Conservation (phyloP, 2,797 vertebrate genomes). For the Yasuhikotakia modesta region DNA sequence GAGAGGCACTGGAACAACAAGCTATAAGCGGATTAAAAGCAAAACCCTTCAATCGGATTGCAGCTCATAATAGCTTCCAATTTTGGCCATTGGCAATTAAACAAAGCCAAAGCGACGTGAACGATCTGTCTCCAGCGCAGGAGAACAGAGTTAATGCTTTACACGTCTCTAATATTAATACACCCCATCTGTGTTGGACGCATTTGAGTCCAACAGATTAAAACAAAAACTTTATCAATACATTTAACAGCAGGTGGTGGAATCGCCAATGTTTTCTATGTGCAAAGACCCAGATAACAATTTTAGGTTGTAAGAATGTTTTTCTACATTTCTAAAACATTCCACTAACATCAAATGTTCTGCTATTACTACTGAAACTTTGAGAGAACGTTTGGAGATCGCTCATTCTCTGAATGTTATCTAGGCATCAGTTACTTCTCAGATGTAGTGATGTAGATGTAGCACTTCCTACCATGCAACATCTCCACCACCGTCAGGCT, state of each 20-base stretch:
- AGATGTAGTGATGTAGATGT: neutral
- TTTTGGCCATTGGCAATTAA: conserved; percentile 65
- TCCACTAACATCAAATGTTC: too few species aligned
- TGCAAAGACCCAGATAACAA: too few species aligned
- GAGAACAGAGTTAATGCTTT: neutral
- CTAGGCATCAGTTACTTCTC: neutral
- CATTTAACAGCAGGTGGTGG: neutral
- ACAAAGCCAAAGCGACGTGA: conserved; percentile 49
- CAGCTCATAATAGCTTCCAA: conserved; percentile 73
- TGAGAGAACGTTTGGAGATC: too few species aligned
- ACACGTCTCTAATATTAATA: neutral
- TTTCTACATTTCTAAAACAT: too few species aligned
- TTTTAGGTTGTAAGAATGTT: too few species aligned
- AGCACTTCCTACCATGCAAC: conserved; percentile 84
- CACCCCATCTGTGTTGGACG: conserved; percentile 4
- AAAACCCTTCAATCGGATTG: conserved; percentile 71
- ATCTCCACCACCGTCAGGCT: conserved; percentile 86
- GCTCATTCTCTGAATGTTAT: neutral
- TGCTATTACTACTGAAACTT: too few species aligned
- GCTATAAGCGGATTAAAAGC: conserved; percentile 73
- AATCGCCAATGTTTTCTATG: neutral
- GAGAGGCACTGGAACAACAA: conserved; percentile 42
- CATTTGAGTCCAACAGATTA: neutral
- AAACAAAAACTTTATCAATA: neutral
- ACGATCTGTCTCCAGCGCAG: conserved; percentile 33